phyloP scores from a whole-genome alignment of 1,140 invertebrate species.

The Eumaeus atala region DNA sequence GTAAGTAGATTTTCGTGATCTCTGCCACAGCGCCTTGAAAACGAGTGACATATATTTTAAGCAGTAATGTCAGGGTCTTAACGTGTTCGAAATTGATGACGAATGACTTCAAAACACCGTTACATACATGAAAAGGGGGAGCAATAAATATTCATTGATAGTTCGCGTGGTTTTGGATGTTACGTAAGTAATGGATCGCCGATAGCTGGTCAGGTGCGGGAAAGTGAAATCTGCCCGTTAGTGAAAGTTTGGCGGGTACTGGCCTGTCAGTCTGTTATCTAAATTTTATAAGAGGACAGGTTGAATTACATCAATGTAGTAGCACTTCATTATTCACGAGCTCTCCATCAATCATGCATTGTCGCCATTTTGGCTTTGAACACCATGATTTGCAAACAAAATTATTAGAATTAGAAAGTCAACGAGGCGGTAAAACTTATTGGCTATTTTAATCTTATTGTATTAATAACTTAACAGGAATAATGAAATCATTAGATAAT shows the following conservation, averaged over 20 bases:
- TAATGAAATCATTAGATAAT: too few relatives aligned
- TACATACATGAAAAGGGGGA: not conserved
- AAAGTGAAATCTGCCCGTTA: conserved; percentile 47
- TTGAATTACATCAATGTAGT: conserved; percentile 21
- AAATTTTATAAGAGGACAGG: conserved; percentile 45
- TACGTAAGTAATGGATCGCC: conserved; percentile 33
- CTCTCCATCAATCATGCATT: too few relatives aligned
- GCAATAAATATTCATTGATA: conserved; percentile 7
- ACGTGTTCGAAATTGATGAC: too few relatives aligned
- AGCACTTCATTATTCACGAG: conserved; percentile 4
- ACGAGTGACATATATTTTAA: too few relatives aligned
- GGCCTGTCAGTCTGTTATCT: conserved; percentile 33
- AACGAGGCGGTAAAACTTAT: conserved; percentile 15
- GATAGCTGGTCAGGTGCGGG: conserved; percentile 35
- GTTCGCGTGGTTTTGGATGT: conserved; percentile 18
- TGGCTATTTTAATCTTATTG: conserved; percentile 7
- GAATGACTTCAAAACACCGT: too few relatives aligned
- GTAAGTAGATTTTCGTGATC: too few relatives aligned
- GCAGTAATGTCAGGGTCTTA: too few relatives aligned
- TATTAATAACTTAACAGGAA: too few relatives aligned
- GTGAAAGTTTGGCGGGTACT: conserved; percentile 44
- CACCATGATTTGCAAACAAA: too few relatives aligned
- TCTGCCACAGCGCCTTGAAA: too few relatives aligned
- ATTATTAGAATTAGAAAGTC: too few relatives aligned
- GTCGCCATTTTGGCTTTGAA: too few relatives aligned